Evolutionary conservation across 2,113 vertebrate genomes (phyloP).

Genomic region (Lichenostomus cassidix): DNA sequence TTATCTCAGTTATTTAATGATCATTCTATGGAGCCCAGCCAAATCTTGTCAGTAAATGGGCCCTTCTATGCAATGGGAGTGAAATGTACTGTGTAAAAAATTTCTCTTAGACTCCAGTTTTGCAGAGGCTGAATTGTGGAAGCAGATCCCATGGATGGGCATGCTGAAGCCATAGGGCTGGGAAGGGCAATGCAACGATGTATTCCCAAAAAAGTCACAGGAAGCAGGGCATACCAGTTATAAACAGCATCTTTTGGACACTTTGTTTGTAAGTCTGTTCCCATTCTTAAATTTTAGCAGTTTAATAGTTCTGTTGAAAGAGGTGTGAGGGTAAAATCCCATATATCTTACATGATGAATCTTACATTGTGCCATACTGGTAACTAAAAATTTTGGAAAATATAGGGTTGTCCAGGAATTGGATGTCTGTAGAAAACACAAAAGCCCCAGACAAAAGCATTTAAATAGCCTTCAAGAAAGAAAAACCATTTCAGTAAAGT

Average conservation of each 20-base stretch:
- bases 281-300: not conserved
- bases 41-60: not conserved
- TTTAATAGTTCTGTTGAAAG: not conserved
- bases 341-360: not conserved
- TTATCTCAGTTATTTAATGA: not conserved
- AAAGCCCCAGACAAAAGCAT: not conserved
- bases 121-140: not conserved
- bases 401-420: not conserved
- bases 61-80: too few species aligned
- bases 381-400: not conserved
- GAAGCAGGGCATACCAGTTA: not conserved
- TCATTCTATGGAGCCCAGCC: not conserved
- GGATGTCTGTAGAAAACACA: not conserved
- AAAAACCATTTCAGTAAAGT: not conserved
- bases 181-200: rapidly evolving
- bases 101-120: not conserved
- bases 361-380: not conserved
- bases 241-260: not conserved
- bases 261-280: not conserved
- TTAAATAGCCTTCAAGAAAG: not conserved
- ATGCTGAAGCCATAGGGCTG: not conserved
- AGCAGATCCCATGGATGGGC: not conserved
- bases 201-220: not conserved
- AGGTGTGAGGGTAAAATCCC: not conserved
- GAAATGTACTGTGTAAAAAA: not conserved